Conservation (phyloP, 1,140 invertebrate genomes). For the Caenorhabditis latens region DNA sequence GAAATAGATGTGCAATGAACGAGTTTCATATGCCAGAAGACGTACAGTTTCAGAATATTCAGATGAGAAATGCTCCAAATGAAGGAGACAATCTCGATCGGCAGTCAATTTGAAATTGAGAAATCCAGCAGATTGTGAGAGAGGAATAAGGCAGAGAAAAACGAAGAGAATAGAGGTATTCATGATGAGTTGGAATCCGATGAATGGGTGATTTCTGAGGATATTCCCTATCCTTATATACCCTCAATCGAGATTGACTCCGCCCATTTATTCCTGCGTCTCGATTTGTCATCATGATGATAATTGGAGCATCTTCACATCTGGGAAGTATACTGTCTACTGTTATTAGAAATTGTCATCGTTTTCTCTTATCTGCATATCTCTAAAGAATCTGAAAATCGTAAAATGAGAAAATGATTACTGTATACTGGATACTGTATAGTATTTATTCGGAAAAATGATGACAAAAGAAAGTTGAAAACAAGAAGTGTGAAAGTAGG, state of each 20-base stretch:
- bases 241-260: background rate
- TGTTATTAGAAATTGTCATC: background rate
- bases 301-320: background rate
- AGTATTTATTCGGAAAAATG: too few relatives aligned
- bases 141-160: background rate
- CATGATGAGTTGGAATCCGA: background rate
- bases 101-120: background rate
- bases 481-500: too few relatives aligned
- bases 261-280: background rate
- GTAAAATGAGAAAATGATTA: too few relatives aligned
- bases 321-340: background rate
- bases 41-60: conserved; percentile 27
- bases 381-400: too few relatives aligned
- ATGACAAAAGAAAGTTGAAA: too few relatives aligned
- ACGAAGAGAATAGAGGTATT: background rate
- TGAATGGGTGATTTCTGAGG: too few relatives aligned
- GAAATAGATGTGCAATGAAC: background rate
- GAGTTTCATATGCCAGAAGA: conserved; percentile 3
- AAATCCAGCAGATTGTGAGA: background rate
- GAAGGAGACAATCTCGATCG: conserved; percentile 9
- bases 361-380: background rate
- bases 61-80: background rate
- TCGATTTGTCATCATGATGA: background rate
- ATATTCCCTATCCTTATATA: background rate
- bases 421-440: too few relatives aligned